Base-by-base conservation (phyloP, 2,113 vertebrate genomes). In the Phainopepla nitens region DNA sequence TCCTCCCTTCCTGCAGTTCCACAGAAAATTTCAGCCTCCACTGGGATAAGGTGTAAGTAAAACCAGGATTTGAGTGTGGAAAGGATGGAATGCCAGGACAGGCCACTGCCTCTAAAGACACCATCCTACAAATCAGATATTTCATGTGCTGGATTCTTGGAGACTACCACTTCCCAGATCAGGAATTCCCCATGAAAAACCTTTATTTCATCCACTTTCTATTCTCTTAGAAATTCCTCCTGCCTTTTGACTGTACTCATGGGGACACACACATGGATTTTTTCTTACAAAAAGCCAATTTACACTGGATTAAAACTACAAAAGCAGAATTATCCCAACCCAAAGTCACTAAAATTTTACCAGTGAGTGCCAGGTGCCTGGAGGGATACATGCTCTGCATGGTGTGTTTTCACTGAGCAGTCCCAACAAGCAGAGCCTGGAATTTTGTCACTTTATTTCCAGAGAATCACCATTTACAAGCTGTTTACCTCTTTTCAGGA, bases 81-180 rank as follows among this genome's bases (percentile, higher is more conserved):
- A 81, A 90, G 71, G 62, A 56, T 16, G 82, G 79, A 65, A 6
- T 39, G 78, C 33, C 77, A 50, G 87, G 7, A 27, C 79, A 84
- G 89, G 72, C 66, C 81, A n/a, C 71, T 39, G 49, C 70, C 54
- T 42, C 51, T 18, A 27, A 57, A 69, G 50, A 50, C 54, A 39
- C 0, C 1, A 41, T 2, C 28, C 41, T 7, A 45, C 1, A 0
- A 31, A 16, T 35, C 49, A 23, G 42, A 4, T 42, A 66, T 12
- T 20, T 20, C 36, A 49, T 19, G 27, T 0, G 20, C 25, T 20
- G 18, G n/a, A 13, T 51, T 51, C 61, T 25, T 14, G 53, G 82
- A 73, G 65, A 29, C 18, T 66, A 51, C 41, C 21, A 13, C 49
- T 78, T 60, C 57, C n/a, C 4, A 72, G n/a, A 53, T 35, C 21